Evolutionary conservation across 2,113 vertebrate genomes (phyloP), one percentile per base, ranked within the genome.

Genomic region (Pyxicephalus adspersus): DNA sequence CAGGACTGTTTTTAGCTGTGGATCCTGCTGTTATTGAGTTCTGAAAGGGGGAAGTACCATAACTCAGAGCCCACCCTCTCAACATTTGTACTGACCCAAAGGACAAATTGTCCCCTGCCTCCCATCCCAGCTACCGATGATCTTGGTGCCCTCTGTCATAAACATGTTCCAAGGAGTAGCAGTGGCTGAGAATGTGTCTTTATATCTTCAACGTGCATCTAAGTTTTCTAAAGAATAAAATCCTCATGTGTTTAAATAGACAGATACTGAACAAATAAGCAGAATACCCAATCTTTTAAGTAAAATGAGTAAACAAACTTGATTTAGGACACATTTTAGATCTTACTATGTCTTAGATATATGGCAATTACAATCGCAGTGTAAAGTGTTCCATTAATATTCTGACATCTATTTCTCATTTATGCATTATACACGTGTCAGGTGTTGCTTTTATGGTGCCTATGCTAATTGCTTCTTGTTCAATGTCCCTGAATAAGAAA

Each of bases 381-480:
- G 17, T 74, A 60, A 74, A 60, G 74, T 64, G 50, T 76, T 64
- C 15, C 74, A 64, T 76, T 76, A 76, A 76, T 75, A 61, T 75
- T 22, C 58, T 80, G 78, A 20, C 45, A 72, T 80, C 34, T 13
- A 52, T 72, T 63, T 64, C 8, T 63, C 18, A 72, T 74, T 73
- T 55, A 54, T 73, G 60, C 50, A 64, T 73, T 72, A 57, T 64
- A 73, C 78, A 81, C 64, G 57, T 81, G 79, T 81, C 79, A 81
- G 79, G 70, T 81, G 78, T 71, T 80, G 68, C 66, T 61, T 70
- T 80, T 80, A 63, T 80, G 68, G 20, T 64, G 78, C 38, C 55
- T 26, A 20, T 60, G 38, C 78, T 72, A 80, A 80, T 80, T 80
- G 78, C 78, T 64, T 80, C 78, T 80, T 80, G 67, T 80, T 80